A percentile compares a stretch with the other conserved stretches of the same genome.
phyloP scores from a whole-genome alignment of 2,888 invertebrate genomes.

The Zaprionus bogoriensis region DNA sequence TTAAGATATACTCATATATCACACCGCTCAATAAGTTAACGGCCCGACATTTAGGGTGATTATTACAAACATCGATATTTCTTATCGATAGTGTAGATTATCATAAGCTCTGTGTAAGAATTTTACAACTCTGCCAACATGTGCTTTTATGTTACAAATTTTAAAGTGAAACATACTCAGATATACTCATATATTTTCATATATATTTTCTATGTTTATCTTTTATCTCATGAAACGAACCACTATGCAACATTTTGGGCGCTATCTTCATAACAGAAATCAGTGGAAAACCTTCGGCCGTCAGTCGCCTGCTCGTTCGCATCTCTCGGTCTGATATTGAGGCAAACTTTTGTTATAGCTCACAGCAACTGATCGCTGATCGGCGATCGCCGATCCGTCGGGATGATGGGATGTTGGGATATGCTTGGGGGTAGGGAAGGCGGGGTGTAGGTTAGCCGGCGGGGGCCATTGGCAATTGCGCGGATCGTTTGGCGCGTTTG shows the following conservation, averaged over 20 bases:
- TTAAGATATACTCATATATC: too few relatives aligned
- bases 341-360: constrained; percentile 29
- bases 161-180: too few relatives aligned
- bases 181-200: background rate
- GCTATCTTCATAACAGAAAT: constrained; percentile 12
- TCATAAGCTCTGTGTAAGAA: too few relatives aligned
- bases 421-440: background rate
- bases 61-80: too few relatives aligned
- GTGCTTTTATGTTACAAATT: background rate
- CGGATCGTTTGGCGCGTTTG: constrained; percentile 72
- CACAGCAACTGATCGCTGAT: constrained; percentile 14
- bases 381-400: background rate
- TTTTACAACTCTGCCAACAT: too few relatives aligned
- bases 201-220: background rate
- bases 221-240: background rate
- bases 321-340: constrained; percentile 31
- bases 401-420: background rate
- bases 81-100: too few relatives aligned
- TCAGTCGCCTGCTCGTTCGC: constrained; percentile 14
- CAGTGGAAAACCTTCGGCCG: constrained; percentile 37
- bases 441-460: constrained; percentile 9
- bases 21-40: too few relatives aligned
- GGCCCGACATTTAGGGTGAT: too few relatives aligned
- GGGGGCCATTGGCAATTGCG: constrained; percentile 60
- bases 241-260: constrained; percentile 19